These are phyloP conservation scores for Sphecodes monilicornis DNA, from an alignment of 2,888 invertebrate species.

Conservation along the genomic window DNA sequence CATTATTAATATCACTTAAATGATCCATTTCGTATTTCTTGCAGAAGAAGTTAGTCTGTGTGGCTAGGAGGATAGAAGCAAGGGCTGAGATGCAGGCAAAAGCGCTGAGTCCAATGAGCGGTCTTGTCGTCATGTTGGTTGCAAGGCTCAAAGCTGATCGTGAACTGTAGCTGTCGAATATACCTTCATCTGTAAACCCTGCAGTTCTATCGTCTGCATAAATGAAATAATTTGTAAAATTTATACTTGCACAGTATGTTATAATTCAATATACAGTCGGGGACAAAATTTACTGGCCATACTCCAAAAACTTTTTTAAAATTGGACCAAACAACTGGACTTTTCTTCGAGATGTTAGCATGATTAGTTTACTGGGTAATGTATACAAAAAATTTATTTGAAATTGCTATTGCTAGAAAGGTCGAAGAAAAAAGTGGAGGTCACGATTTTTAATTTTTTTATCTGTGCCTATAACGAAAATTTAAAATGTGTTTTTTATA, in stretches of 20 bases:
- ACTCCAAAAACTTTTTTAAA: background rate
- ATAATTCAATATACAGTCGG: constrained; percentile 16
- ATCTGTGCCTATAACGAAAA: too few species aligned
- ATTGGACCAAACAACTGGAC: background rate
- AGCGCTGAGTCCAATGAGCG: constrained; percentile 80
- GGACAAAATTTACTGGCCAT: background rate
- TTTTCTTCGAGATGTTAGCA: background rate
- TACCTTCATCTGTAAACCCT: constrained; percentile 80
- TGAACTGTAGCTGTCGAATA: constrained; percentile 75
- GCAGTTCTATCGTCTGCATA: constrained; percentile 80
- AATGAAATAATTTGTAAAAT: constrained; percentile 21
- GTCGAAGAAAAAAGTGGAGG: too few species aligned
- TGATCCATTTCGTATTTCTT: constrained; percentile 75
- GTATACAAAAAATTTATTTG: too few species aligned
- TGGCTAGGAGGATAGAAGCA: constrained; percentile 78
- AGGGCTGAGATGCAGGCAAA: constrained; percentile 82
- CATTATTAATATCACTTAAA: constrained; percentile 71
- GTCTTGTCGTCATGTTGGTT: constrained; percentile 80
- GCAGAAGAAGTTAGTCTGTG: constrained; percentile 78
- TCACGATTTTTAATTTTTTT: too few species aligned
- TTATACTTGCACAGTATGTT: constrained; percentile 33
- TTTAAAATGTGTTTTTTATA: too few species aligned
- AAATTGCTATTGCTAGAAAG: too few species aligned
- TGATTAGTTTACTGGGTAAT: background rate
- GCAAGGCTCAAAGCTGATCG: constrained; percentile 80